These are phyloP conservation scores for Andrena haemorrhoa DNA, from an alignment of 2,888 invertebrate genomes.

Conservation along the genomic window DNA sequence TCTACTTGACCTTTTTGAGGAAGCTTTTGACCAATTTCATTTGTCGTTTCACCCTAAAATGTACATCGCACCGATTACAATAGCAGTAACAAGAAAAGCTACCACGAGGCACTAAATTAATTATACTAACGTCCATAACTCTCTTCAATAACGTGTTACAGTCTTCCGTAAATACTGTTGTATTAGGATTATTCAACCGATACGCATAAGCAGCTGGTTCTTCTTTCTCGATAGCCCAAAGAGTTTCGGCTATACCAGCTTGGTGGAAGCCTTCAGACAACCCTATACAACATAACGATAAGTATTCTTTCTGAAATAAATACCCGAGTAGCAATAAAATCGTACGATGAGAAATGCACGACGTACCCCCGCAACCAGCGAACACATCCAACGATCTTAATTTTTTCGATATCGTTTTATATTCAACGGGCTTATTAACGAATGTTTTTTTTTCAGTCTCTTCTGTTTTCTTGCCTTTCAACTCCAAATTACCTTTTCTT, in stretches of 20 bases:
- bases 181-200: constrained; percentile 90
- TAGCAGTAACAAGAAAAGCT: background rate
- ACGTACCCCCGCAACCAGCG: constrained; percentile 92
- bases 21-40: constrained; percentile 86
- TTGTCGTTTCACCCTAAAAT: constrained; percentile 85
- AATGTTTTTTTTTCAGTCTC: constrained; percentile 70
- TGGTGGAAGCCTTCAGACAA: constrained; percentile 91
- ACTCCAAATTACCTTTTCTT: constrained; percentile 89
- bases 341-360: background rate
- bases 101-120: background rate
- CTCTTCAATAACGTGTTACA: constrained; percentile 90
- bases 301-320: background rate
- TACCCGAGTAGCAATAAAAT: background rate
- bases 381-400: constrained; percentile 92
- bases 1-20: constrained; percentile 93
- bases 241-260: constrained; percentile 89
- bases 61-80: constrained; percentile 19
- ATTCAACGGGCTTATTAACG: constrained; percentile 77
- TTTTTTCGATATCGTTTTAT: constrained; percentile 85
- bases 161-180: constrained; percentile 93
- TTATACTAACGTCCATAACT: constrained; percentile 87
- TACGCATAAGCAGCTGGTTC: constrained; percentile 93
- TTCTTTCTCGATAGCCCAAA: constrained; percentile 94
- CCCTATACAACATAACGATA: constrained; percentile 82
- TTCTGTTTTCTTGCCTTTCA: constrained; percentile 84